phyloP scores from a whole-genome alignment of 2,888 invertebrate species.

The Oscheius sp. region DNA sequence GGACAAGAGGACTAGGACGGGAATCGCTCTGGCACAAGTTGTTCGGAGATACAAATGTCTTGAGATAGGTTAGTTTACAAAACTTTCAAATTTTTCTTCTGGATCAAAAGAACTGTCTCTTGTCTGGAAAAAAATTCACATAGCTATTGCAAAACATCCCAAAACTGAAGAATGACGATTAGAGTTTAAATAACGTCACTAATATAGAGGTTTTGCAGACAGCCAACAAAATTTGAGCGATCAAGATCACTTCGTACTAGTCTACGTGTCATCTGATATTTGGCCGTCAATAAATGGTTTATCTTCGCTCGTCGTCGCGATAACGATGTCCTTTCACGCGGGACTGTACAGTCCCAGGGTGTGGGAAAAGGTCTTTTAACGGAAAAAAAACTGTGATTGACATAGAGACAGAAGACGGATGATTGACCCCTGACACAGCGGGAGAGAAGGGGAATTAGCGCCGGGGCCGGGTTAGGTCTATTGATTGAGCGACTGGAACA shows the following conservation, averaged over 20 bases:
- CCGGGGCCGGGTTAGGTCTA: neutral
- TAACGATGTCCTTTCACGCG: constrained; percentile 4
- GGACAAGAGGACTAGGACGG: constrained; percentile 47
- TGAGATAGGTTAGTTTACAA: too few species aligned
- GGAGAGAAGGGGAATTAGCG: constrained; percentile 19
- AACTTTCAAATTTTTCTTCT: too few species aligned
- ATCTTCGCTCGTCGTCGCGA: neutral
- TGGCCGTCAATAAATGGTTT: constrained; percentile 17
- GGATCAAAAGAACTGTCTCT: too few species aligned
- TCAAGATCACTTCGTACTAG: neutral
- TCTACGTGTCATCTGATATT: constrained; percentile 10
- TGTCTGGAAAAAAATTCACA: too few species aligned
- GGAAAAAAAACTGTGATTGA: neutral
- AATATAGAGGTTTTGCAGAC: too few species aligned
- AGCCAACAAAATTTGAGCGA: too few species aligned
- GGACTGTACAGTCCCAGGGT: neutral
- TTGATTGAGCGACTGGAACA: constrained; percentile 18
- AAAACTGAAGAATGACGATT: too few species aligned
- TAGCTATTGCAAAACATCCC: too few species aligned
- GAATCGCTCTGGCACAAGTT: too few species aligned
- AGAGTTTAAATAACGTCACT: too few species aligned
- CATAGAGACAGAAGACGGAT: neutral
- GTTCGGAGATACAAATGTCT: too few species aligned
- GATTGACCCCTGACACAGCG: constrained; percentile 6
- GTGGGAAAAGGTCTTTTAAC: neutral